Base-by-base conservation (phyloP, 1,140 invertebrate genomes). In the Campoletis sonorensis region DNA sequence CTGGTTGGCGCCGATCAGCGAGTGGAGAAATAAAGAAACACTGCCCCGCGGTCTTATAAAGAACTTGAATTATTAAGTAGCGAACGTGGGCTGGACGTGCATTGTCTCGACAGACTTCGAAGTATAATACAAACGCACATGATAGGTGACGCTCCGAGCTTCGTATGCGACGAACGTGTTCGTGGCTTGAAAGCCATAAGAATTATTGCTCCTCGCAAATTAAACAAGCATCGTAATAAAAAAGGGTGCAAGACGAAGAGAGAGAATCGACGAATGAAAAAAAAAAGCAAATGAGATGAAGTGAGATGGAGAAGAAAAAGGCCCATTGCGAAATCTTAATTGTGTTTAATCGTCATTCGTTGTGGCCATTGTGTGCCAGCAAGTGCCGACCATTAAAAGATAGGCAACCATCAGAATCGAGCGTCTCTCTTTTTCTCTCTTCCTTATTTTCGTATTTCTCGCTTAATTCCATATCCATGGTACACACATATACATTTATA, bases 361-460 rank as follows among this genome's bases (percentile, higher is more conserved):
- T 5, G 61, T 64, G 70, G 79, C 80, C 79, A 79, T 26, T 85
- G 87, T 84, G 79, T 30, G 70, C 61, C 37, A 21, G 80, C 81
- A 86, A 86, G 73, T 83, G 86, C 45, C 30, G 81, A 70, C 58
- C 85, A 85, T 79, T 86, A 85, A 86, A 86, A 86, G 85, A 84
- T 85, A 86, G 83, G 83, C 83, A 79, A 81, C 67, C 58, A 81
- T 61, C 58, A 84, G 82, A 68, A 85, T 85, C 26, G 54, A 45
- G 76, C 11, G 27, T 61, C 30, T 37, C 16, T 70, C 67, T 70
- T n/a, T 64, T 23, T 64, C 26, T 26, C 61, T 64, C 51, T 54
- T 21, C n/a, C 51, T 54, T 11, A 18, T 18, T 54, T 30, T 70
- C 67, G 40, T 13, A 45, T 70, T 18, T 70, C 67, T 64, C 23